Base-by-base conservation (phyloP, 1,140 invertebrate species). In the Drosophila lacteicornis region DNA sequence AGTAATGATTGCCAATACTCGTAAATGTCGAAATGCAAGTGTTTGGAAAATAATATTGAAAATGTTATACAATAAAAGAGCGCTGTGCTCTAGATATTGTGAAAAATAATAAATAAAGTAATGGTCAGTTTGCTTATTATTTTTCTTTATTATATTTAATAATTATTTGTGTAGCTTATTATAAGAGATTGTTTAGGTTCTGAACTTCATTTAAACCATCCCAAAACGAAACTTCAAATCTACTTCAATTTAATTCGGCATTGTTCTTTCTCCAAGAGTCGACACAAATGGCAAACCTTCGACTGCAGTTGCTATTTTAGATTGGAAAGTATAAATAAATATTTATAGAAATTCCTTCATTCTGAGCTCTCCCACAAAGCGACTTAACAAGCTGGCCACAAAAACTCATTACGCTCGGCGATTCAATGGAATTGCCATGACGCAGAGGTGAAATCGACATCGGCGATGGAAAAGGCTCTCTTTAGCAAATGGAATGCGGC, bases 381-480 rank as follows among this genome's bases (percentile, higher is more conserved):
- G 27, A 56, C 51, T 67, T 69, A 80, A 69, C 76, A 77, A 73
- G 50, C 51, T 38, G 45, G 25, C 78, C 76, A 73, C 76, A 68
- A 63, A 83, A 80, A 78, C 71, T 87, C 83, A 87, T 87, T 87
- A 82, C 71, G 57, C 19, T 50, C 27, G 19, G 53, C 53, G 80
- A 87, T 87, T 83, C 57, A 47, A 83, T 83, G 42, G 36, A 59
- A 76, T 51, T 17, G 47, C 40, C 27, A 42, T 51, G 36, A 55
- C 3, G 15, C 30, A 13, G 40, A 61, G 62, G 51, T 46, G 2
- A 17, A 66, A 58, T 33, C 61, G 61, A 74, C 38, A 62, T 13
- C 27, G 62, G 47, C 57, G 15, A 49, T 62, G 53, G 36, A 25
- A 75, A 74, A 62, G 49, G 69, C 69, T 74, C 47, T 53, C 47